Base-by-base conservation (phyloP, 2,797 vertebrate species). In the Tarsius wallacei region DNA sequence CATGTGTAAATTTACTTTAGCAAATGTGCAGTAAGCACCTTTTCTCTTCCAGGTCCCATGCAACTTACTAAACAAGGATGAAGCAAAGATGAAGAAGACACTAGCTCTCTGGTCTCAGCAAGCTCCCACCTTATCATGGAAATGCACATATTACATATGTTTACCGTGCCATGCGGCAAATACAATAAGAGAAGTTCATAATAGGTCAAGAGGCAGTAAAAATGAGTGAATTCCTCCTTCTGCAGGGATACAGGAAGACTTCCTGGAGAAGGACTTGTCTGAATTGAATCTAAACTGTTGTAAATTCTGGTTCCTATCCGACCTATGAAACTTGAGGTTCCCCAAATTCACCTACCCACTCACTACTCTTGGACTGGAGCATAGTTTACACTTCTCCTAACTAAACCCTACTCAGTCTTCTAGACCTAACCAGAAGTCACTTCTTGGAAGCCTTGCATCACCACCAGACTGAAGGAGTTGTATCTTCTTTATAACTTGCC, bases 341-440 rank as follows among this genome's bases (percentile, higher is more conserved):
- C 16, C 13, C 17, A 3, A 1, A 16, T 33, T 2, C 17, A 1
- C 59, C 22, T 31, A 17, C 8, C 17, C 47, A 70, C 0, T 74
- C 22, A 81, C 77, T 26, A 28, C 22, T 61, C 28, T n/a, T 24
- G 57, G 21, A 31, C n/a, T 89, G 47, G 33, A 82, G 49, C 51
- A 73, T 2, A 3, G 63, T 55, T 63, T 63, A 87, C 9, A 33
- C 47, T 42, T 71, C 49, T 47, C 5, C 42, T 49, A 33, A 42
- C 26, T 19, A 84, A 80, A 28, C 24, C 17, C 68, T 76, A 53
- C 12, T 78, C 55, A 61, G 31, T 68, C 61, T 87, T 73, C 74
- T 66, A 53, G 83, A 42, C 1, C 4, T 28, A 47, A 51, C 68
- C 16, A 80, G 51, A 77, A 51, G 8, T 74, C 49, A 70, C 59